phyloP scores from a whole-genome alignment of 2,113 vertebrate genomes.

The Acrocephalus arundinaceus region DNA sequence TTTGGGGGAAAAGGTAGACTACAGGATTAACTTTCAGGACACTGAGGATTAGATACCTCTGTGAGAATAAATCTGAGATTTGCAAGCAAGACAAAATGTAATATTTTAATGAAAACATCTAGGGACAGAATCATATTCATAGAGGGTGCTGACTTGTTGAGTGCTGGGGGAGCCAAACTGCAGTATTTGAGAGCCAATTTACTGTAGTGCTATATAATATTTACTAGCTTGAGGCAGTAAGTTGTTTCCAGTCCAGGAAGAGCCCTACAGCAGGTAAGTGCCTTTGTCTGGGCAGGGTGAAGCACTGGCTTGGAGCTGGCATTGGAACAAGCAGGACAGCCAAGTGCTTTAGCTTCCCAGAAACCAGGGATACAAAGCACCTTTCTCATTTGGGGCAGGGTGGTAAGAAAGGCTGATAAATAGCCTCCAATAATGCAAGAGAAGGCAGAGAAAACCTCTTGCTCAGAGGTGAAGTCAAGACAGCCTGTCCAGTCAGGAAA shows the following conservation, averaged over 20 bases:
- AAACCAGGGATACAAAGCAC: not conserved
- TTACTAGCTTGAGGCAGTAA: not conserved
- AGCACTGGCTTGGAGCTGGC: not conserved
- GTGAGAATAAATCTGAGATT: constrained; percentile 54
- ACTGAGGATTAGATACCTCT: constrained; percentile 43
- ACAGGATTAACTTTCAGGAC: constrained; percentile 49
- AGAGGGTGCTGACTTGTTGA: constrained; percentile 44
- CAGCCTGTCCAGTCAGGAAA: not conserved
- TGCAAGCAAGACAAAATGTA: constrained; percentile 13
- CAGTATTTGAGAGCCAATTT: not conserved
- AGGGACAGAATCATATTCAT: not conserved
- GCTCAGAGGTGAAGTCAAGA: not conserved
- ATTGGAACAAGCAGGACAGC: not conserved
- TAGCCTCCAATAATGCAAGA: not conserved
- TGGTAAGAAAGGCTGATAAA: not conserved
- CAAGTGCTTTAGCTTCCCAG: not conserved
- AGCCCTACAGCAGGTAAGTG: not conserved
- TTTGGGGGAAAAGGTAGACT: constrained; percentile 33
- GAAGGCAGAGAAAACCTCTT: not conserved
- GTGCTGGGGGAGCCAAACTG: constrained; percentile 18
- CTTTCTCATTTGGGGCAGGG: not conserved
- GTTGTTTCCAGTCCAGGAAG: not conserved
- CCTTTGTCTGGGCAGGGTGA: not conserved
- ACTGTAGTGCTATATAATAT: not conserved
- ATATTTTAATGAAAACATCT: constrained; percentile 35